Evolutionary conservation across 2,888 invertebrate genomes (phyloP).

Genomic region (Luperina nickerlii): DNA sequence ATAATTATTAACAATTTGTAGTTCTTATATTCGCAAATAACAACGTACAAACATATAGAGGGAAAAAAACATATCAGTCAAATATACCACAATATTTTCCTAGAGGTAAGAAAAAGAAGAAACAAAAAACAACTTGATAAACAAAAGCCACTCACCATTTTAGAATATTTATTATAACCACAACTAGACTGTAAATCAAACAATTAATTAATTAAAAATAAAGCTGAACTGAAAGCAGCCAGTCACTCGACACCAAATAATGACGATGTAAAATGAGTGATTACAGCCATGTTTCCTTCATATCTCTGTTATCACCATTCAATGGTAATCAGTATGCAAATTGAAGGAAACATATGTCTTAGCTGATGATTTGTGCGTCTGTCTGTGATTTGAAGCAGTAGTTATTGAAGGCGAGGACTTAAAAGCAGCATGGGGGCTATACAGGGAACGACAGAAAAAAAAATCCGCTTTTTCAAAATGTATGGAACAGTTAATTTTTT

Average conservation of each 20-base stretch:
- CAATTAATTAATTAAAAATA: slow-evolving; percentile 34
- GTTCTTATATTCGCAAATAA: not conserved
- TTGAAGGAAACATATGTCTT: slow-evolving; percentile 16
- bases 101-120: not conserved
- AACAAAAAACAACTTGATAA: not conserved
- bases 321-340: slow-evolving; percentile 53
- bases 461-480: too few species aligned
- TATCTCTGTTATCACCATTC: slow-evolving; percentile 50
- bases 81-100: not conserved
- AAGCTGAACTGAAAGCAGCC: slow-evolving; percentile 36
- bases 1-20: not conserved
- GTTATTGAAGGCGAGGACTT: not conserved
- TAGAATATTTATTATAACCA: slow-evolving; percentile 7
- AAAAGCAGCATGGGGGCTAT: not conserved
- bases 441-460: too few species aligned
- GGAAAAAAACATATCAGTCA: not conserved
- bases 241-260: slow-evolving; percentile 57
- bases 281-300: slow-evolving; percentile 22
- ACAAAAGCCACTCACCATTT: slow-evolving; percentile 47
- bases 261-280: slow-evolving; percentile 58
- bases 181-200: slow-evolving; percentile 17
- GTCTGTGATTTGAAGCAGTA: slow-evolving; percentile 39
- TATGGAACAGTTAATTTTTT: too few species aligned
- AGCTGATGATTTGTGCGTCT: slow-evolving; percentile 52
- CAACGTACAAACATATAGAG: not conserved